Percentiles rank a stretch among this genome's conserved stretches.
phyloP scores from a whole-genome alignment of 2,113 vertebrate species.

The Thalassoma bifasciatum region DNA sequence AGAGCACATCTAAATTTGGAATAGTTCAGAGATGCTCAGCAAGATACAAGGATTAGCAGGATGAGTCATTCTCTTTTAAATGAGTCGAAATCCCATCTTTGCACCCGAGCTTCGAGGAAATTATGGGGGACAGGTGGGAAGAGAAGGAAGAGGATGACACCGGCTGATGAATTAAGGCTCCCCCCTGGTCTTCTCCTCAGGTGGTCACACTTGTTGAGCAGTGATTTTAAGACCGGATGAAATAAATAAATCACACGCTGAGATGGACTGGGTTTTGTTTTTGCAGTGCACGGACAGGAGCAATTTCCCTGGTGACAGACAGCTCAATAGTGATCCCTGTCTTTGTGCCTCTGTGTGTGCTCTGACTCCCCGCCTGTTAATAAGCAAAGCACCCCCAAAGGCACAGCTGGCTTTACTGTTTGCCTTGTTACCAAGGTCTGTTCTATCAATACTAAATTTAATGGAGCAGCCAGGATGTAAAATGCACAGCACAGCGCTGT shows the following conservation, averaged over 20 bases:
- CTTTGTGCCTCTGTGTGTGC: slow-evolving; percentile 59
- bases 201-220: slow-evolving; percentile 15
- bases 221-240: slow-evolving; percentile 13
- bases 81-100: neutral
- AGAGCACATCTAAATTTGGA: neutral
- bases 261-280: slow-evolving; percentile 5
- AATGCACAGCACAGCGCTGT: slow-evolving; percentile 21
- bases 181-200: slow-evolving; percentile 20
- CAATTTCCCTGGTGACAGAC: slow-evolving; percentile 63
- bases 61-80: neutral
- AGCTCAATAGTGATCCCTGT: slow-evolving; percentile 61
- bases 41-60: neutral
- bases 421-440: slow-evolving; percentile 62
- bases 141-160: neutral
- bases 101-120: neutral
- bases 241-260: slow-evolving; percentile 23
- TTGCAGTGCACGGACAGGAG: slow-evolving; percentile 29
- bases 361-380: slow-evolving; percentile 71
- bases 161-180: neutral
- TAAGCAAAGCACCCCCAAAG: slow-evolving; percentile 68
- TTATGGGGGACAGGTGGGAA: slow-evolving; percentile 3
- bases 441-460: slow-evolving; percentile 62
- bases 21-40: neutral
- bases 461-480: slow-evolving; percentile 42
- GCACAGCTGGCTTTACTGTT: slow-evolving; percentile 64